A percentile compares a stretch with the other conserved stretches of the same genome.
These are phyloP conservation scores for Druon quercuslanigerum DNA, from an alignment of 1,140 invertebrate genomes.

Conservation along the genomic window DNA sequence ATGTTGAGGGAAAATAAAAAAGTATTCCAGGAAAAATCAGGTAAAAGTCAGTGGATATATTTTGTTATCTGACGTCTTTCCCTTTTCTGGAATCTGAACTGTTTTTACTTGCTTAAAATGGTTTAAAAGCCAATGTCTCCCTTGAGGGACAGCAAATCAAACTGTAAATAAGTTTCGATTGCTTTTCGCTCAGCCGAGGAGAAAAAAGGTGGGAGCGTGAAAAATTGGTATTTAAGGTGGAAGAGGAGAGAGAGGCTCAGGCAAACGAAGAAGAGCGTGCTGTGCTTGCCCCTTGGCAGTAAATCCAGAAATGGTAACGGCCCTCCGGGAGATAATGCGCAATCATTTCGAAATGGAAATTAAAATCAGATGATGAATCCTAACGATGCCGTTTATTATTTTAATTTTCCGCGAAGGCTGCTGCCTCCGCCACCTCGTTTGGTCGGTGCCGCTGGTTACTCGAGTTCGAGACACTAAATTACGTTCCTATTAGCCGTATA, in stretches of 20 bases:
- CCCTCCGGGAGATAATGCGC: constrained; percentile 72
- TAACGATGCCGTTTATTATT: constrained; percentile 77
- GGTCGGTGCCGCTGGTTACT: constrained; percentile 64
- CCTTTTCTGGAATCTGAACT: too few relatives aligned
- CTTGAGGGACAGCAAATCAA: constrained; percentile 22
- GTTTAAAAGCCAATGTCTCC: background rate
- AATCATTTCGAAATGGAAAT: constrained; percentile 77
- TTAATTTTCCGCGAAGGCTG: constrained; percentile 74
- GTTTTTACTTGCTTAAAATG: too few relatives aligned
- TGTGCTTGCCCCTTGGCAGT: constrained; percentile 63
- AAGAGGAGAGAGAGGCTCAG: constrained; percentile 46
- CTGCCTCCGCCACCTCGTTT: constrained; percentile 60
- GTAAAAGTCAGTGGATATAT: too few relatives aligned
- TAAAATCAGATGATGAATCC: constrained; percentile 77
- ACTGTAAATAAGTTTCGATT: constrained; percentile 28
- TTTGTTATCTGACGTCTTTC: too few relatives aligned
- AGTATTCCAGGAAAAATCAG: too few relatives aligned
- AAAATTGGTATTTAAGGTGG: constrained; percentile 44
- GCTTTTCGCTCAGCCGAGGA: constrained; percentile 7
- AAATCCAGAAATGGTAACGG: constrained; percentile 70
- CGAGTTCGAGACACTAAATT: constrained; percentile 77
- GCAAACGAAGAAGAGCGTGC: constrained; percentile 44
- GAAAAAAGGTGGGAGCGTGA: constrained; percentile 37
- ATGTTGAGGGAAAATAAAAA: too few relatives aligned
- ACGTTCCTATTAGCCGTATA: constrained; percentile 77